A percentile compares a stretch with the other conserved stretches of the same genome.
These are phyloP conservation scores for Xanthia icteritia DNA, from an alignment of 2,888 invertebrate genomes.

Conservation along the genomic window DNA sequence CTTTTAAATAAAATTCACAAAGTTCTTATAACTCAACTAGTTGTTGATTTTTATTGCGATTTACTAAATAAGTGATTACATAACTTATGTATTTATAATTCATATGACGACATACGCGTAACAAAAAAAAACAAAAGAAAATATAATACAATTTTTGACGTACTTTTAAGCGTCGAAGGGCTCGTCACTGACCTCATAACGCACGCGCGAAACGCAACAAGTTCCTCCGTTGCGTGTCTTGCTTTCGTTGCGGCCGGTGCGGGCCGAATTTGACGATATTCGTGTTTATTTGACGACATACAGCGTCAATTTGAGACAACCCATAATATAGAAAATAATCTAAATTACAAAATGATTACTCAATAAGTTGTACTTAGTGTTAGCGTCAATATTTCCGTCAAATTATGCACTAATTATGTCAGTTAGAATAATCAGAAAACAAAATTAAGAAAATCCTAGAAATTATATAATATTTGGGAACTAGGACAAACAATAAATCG, in stretches of 20 bases:
- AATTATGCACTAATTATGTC: conserved; percentile 53
- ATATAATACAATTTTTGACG: neutral
- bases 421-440: conserved; percentile 18
- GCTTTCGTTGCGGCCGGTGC: neutral
- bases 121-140: neutral
- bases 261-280: too few relatives aligned
- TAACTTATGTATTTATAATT: conserved; percentile 9
- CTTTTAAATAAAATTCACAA: conserved; percentile 14
- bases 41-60: conserved; percentile 26
- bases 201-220: neutral
- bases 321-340: conserved; percentile 5
- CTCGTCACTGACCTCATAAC: too few relatives aligned
- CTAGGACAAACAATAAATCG: neutral
- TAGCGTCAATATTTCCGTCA: conserved; percentile 24
- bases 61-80: conserved; percentile 15
- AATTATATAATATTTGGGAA: neutral
- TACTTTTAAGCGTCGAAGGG: too few relatives aligned
- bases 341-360: conserved; percentile 8
- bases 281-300: neutral
- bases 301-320: neutral
- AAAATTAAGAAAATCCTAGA: neutral
- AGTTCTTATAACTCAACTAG: neutral
- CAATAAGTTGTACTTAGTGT: conserved; percentile 43
- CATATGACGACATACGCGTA: neutral
- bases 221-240: too few relatives aligned